These are phyloP conservation scores for Gadopsis bispinosus DNA, from an alignment of 2,797 vertebrate genomes.

Conservation along the genomic window DNA sequence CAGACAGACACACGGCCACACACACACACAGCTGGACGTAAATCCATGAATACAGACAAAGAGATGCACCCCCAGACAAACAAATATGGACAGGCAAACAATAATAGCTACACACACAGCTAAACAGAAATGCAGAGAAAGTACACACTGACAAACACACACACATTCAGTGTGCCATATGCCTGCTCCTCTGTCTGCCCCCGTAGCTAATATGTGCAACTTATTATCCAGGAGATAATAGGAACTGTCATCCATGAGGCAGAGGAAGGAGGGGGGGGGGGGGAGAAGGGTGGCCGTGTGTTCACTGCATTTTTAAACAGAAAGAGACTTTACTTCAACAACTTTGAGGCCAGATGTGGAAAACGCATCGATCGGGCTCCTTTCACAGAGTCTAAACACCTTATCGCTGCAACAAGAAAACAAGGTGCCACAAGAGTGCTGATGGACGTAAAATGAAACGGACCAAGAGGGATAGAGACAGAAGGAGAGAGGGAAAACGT, in stretches of 20 bases:
- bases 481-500: not conserved
- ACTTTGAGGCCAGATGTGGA: constrained; percentile 55
- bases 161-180: constrained; percentile 31
- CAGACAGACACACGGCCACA: constrained; percentile 11
- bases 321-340: constrained; percentile 33
- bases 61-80: constrained; percentile 17
- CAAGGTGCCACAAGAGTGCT: constrained; percentile 37
- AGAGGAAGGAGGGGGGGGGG: constrained; percentile 39
- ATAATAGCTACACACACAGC: constrained; percentile 22
- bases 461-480: constrained; percentile 36
- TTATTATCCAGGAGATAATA: constrained; percentile 75
- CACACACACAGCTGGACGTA: constrained; percentile 34
- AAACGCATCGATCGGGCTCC: constrained; percentile 27
- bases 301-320: constrained; percentile 61
- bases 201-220: constrained; percentile 65
- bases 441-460: constrained; percentile 56
- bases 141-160: constrained; percentile 12
- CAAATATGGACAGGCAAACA: constrained; percentile 41
- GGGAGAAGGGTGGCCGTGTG: constrained; percentile 13
- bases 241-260: constrained; percentile 66
- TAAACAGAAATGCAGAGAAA: constrained; percentile 17
- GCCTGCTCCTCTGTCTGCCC: constrained; percentile 46
- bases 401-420: constrained; percentile 46
- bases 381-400: constrained; percentile 40
- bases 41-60: constrained; percentile 47